A percentile compares a stretch with the other conserved stretches of the same genome.
Evolutionary conservation across 1,140 invertebrate genomes (phyloP).

Genomic region (Monochamus saltuarius): DNA sequence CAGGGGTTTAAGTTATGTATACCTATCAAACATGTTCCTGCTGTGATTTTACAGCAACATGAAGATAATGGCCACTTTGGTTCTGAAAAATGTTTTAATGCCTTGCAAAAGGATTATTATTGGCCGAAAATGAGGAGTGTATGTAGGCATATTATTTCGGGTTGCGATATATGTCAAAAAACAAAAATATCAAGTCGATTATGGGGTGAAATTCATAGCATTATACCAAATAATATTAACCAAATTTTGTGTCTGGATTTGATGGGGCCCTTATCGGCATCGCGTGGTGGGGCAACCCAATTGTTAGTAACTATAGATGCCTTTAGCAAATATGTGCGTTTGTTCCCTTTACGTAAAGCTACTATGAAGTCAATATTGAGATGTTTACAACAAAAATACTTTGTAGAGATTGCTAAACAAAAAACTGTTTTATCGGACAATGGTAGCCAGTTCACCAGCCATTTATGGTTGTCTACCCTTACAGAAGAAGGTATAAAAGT

Average conservation of each 20-base stretch:
- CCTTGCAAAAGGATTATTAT: constrained; percentile 6
- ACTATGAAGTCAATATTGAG: neutral
- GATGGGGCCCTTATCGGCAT: constrained; percentile 4
- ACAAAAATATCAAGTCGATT: constrained; percentile 1
- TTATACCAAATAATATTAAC: constrained; percentile 10
- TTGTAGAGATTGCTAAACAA: neutral
- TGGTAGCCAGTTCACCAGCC: constrained; percentile 1
- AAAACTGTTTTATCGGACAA: constrained; percentile 13
- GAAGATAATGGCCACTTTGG: constrained; percentile 7
- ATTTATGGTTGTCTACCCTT: neutral
- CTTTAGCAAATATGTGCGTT: constrained; percentile 14
- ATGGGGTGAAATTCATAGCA: constrained; percentile 6
- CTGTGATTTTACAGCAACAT: neutral
- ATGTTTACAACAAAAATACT: constrained; percentile 3
- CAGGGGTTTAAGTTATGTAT: constrained; percentile 3
- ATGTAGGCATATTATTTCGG: neutral
- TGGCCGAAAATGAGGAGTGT: constrained; percentile 5
- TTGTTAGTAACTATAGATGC: constrained; percentile 11
- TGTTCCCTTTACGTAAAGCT: neutral
- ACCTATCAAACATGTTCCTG: neutral
- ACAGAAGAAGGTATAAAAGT: neutral
- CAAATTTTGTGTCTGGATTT: constrained; percentile 6
- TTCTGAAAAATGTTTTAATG: neutral
- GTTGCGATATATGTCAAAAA: constrained; percentile 6
- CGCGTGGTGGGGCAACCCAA: constrained; percentile 6